A percentile compares a stretch with the other conserved stretches of the same genome.
Conservation (phyloP, 1,140 invertebrate genomes). For the Tigriopus japonicus region DNA sequence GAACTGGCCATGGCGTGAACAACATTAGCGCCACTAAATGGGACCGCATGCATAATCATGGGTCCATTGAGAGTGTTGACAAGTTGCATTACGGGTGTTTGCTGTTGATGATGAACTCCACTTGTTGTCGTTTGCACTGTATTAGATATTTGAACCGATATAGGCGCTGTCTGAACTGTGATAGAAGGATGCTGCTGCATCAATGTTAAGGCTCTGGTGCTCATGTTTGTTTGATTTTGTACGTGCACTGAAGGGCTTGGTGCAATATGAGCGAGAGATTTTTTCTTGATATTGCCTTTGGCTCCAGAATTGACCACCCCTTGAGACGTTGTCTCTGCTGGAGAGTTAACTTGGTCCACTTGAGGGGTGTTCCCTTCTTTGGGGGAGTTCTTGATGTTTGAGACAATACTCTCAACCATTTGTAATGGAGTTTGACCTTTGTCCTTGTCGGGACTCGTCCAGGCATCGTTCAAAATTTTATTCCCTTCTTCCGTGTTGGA, state of each 20-base stretch:
- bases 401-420: slow-evolving; percentile 5
- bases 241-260: background rate
- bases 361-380: background rate
- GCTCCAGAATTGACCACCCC: no score
- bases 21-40: background rate
- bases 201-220: background rate
- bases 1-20: no score
- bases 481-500: slow-evolving; percentile 7
- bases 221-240: background rate
- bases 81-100: background rate
- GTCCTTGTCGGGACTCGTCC: slow-evolving; percentile 4
- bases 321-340: no score
- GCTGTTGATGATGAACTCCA: background rate
- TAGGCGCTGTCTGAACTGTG: background rate
- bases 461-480: slow-evolving; percentile 1
- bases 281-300: background rate
- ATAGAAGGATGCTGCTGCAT: background rate
- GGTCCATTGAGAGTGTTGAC: background rate
- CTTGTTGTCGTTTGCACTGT: background rate
- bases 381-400: background rate
- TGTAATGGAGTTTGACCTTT: background rate
- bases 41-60: background rate
- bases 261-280: background rate
- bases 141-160: background rate
- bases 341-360: background rate